Evolutionary conservation across 2,888 invertebrate species (phyloP).

Genomic region (Morpho achilles): DNA sequence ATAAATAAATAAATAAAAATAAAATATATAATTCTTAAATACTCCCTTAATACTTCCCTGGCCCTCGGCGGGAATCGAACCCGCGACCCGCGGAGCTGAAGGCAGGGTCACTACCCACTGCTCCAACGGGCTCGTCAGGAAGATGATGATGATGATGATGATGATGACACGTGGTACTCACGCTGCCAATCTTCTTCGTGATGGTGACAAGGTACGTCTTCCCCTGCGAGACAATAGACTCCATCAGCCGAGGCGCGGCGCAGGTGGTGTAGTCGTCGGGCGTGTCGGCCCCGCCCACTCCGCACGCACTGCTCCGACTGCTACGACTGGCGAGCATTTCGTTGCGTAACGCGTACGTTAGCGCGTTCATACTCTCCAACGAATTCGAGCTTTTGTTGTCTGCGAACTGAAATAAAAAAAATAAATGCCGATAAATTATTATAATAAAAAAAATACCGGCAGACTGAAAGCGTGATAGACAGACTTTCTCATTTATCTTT

Average conservation of each 20-base stretch:
- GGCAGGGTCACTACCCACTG: no score
- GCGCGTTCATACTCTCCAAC: slow-evolving; percentile 50
- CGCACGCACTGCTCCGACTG: slow-evolving; percentile 31
- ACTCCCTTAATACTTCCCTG: no score
- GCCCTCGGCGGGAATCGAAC: no score
- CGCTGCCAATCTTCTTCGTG: slow-evolving; percentile 65
- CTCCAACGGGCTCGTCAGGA: no score
- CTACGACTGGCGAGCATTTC: slow-evolving; percentile 27
- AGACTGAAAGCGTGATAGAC: no score
- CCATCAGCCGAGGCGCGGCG: slow-evolving; percentile 60
- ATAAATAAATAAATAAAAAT: no score
- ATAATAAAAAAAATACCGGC: no score
- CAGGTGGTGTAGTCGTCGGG: slow-evolving; percentile 39
- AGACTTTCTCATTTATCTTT: no score
- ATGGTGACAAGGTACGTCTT: slow-evolving; percentile 67
- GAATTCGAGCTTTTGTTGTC: slow-evolving; percentile 58
- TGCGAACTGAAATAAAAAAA: slow-evolving; percentile 38
- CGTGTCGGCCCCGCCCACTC: slow-evolving; percentile 31
- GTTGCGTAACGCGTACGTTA: slow-evolving; percentile 46
- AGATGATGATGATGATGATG: no score
- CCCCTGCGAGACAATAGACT: slow-evolving; percentile 65
- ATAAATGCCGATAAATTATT: background rate
- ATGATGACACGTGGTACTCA: slow-evolving; percentile 35
- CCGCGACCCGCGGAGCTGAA: no score
- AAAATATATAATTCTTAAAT: no score